Evolutionary conservation across 64 coral and sea anemone species (phyloP).

Genomic region (Cladopsammia gracilis): DNA sequence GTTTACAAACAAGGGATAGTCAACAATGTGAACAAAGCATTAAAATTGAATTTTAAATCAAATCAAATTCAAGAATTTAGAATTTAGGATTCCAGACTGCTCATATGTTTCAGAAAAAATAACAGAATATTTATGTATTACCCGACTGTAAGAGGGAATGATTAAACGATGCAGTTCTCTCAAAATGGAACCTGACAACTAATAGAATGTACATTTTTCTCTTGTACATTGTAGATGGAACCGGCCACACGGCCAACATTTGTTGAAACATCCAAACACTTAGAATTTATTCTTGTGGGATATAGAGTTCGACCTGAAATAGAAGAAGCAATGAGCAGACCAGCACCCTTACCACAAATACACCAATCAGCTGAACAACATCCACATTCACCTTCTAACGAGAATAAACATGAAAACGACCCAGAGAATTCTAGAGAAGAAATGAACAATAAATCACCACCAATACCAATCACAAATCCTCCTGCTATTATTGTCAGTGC

Average conservation of each 20-base stretch:
- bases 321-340: not conserved
- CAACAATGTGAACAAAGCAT: too few species aligned
- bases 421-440: not conserved
- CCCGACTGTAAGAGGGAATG: too few species aligned
- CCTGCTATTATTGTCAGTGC: constrained; percentile 53
- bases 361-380: not conserved
- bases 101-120: too few species aligned
- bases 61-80: too few species aligned
- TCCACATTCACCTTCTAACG: not conserved
- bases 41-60: too few species aligned
- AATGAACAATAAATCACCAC: not conserved
- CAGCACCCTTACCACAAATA: not conserved
- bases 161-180: not conserved
- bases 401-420: not conserved
- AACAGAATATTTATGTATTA: too few species aligned
- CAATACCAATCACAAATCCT: not conserved
- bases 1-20: too few species aligned
- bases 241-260: constrained; percentile 73
- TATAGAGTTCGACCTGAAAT: constrained; percentile 38
- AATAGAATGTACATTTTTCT: not conserved
- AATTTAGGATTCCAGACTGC: too few species aligned
- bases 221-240: constrained; percentile 34
- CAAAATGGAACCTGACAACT: not conserved
- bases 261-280: constrained; percentile 65
- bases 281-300: constrained; percentile 64